phyloP scores from a whole-genome alignment of 1,140 invertebrate species.

The Mycetomoellerius zeteki region DNA sequence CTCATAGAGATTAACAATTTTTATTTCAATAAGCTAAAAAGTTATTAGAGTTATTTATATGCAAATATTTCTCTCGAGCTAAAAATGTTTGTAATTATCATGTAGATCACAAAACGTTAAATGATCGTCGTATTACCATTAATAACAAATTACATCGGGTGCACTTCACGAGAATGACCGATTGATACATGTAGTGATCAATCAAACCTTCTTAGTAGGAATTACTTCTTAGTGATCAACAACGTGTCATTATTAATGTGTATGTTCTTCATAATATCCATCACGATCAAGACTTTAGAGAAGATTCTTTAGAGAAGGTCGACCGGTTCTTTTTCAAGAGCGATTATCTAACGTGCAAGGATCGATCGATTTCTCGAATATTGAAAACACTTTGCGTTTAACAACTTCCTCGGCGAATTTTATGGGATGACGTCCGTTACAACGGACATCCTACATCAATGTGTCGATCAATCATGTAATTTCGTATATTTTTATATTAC shows the following conservation, averaged over 20 bases:
- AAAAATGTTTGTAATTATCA: slow-evolving; percentile 16
- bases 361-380: slow-evolving; percentile 20
- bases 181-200: slow-evolving; percentile 32
- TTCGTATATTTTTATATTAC: not conserved
- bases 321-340: slow-evolving; percentile 3
- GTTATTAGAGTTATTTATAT: not conserved
- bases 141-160: slow-evolving; percentile 14
- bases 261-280: slow-evolving; percentile 19
- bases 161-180: slow-evolving; percentile 29
- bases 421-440: not conserved
- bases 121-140: not conserved
- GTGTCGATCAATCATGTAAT: slow-evolving; percentile 6
- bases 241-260: slow-evolving; percentile 36
- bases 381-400: slow-evolving; percentile 19
- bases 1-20: not conserved
- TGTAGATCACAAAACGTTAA: not conserved
- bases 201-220: slow-evolving; percentile 24
- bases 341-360: slow-evolving; percentile 35
- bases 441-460: not conserved
- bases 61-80: not conserved
- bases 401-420: not conserved
- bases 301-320: not conserved
- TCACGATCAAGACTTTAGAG: slow-evolving; percentile 23
- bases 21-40: not conserved
- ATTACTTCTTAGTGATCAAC: slow-evolving; percentile 25